These are phyloP conservation scores for Sebastes minor DNA, from an alignment of 2,797 vertebrate species.

Conservation along the genomic window DNA sequence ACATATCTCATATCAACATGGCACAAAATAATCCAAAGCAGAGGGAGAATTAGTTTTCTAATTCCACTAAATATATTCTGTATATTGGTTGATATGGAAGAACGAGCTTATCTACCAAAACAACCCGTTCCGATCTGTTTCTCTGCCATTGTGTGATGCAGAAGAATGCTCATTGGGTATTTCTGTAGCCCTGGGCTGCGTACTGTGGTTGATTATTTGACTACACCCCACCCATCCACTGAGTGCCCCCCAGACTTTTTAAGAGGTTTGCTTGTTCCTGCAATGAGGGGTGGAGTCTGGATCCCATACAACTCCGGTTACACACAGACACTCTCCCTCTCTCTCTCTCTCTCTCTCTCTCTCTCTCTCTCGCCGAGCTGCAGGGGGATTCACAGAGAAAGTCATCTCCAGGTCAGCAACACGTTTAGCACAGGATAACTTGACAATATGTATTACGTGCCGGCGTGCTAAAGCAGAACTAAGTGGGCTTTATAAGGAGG, in stretches of 20 bases:
- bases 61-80: conserved; percentile 4
- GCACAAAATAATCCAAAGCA: conserved; percentile 2
- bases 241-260: conserved; percentile 74
- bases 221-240: conserved; percentile 55
- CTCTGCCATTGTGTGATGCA: conserved; percentile 66
- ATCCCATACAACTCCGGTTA: conserved; percentile 72
- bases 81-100: conserved; percentile 27
- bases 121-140: conserved; percentile 65
- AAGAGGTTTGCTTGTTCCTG: conserved; percentile 79
- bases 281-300: conserved; percentile 65
- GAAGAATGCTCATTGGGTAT: conserved; percentile 70
- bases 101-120: conserved; percentile 53
- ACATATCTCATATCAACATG: not conserved
- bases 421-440: conserved; percentile 46
- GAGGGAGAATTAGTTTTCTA: not conserved
- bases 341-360: conserved; percentile 14
- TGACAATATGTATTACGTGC: conserved; percentile 39
- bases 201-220: conserved; percentile 69
- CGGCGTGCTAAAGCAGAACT: conserved; percentile 23
- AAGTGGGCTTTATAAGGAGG: conserved; percentile 1
- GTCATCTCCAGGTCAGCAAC: conserved; percentile 57
- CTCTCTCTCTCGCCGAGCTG: conserved; percentile 20
- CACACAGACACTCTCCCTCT: conserved; percentile 22
- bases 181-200: conserved; percentile 73
- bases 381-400: conserved; percentile 49